Evolutionary conservation across 2,888 invertebrate species (phyloP).

Genomic region (Latheticus oryzae): DNA sequence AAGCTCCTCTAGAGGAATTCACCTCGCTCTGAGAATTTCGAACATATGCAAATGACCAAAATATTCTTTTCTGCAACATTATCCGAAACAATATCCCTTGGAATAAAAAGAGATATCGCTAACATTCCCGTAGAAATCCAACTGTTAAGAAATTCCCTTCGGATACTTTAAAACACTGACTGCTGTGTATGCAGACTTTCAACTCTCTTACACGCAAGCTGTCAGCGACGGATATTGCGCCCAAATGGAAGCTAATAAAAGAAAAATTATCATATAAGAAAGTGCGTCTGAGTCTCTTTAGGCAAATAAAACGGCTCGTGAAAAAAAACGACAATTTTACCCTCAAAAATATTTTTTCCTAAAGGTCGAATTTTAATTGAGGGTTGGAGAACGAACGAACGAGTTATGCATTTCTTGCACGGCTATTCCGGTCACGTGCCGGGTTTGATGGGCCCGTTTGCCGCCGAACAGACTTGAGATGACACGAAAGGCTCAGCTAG

Average conservation of each 20-base stretch:
- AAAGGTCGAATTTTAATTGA: conserved; percentile 23
- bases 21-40: conserved; percentile 5
- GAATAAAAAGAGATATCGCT: conserved; percentile 45
- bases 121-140: conserved; percentile 45
- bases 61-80: conserved; percentile 45
- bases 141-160: conserved; percentile 46
- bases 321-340: conserved; percentile 27
- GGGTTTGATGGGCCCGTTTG: conserved; percentile 49
- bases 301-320: conserved; percentile 24
- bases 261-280: conserved; percentile 48
- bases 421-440: conserved; percentile 48
- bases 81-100: conserved; percentile 47
- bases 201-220: conserved; percentile 36
- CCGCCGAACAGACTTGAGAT: conserved; percentile 48
- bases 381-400: conserved; percentile 1
- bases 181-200: conserved; percentile 43
- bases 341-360: conserved; percentile 6
- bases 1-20: conserved; percentile 7
- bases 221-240: conserved; percentile 38
- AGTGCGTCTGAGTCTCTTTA: conserved; percentile 43
- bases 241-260: conserved; percentile 46
- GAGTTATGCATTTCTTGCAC: conserved; percentile 7
- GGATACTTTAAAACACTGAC: conserved; percentile 45
- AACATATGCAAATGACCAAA: conserved; percentile 39
- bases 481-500: conserved; percentile 44